Conservation (phyloP, 2,888 invertebrate species). For the Drosophila histrio region DNA sequence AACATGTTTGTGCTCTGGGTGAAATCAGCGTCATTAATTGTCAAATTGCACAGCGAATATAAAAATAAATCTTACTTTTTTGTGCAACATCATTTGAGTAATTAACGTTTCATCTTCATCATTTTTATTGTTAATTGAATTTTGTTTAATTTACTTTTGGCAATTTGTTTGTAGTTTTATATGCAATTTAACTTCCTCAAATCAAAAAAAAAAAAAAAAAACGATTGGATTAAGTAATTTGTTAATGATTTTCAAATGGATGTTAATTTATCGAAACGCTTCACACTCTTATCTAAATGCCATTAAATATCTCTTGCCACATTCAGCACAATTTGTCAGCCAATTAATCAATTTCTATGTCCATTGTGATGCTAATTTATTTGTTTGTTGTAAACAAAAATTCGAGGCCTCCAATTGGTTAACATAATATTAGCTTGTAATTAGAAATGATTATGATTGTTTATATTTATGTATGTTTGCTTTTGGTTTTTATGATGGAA, state of each 20-base stretch:
- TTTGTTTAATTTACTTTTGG: conserved; percentile 31
- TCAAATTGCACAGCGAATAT: conserved; percentile 48
- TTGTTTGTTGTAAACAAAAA: conserved; percentile 2
- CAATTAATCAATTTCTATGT: conserved; percentile 37
- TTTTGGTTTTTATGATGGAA: conserved; percentile 7
- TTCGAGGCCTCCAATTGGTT: background rate
- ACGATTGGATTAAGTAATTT: conserved; percentile 41
- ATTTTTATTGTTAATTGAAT: conserved; percentile 29
- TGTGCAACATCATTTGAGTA: conserved; percentile 74
- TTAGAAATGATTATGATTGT: conserved; percentile 10
- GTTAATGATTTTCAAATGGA: conserved; percentile 30
- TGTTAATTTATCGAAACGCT: conserved; percentile 46
- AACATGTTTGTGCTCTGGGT: conserved; percentile 53
- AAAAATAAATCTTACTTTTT: conserved; percentile 32
- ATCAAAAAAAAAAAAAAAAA: conserved; percentile 21
- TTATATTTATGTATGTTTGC: conserved; percentile 1
- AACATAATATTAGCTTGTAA: conserved; percentile 18
- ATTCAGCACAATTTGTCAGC: conserved; percentile 53
- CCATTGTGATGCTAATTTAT: conserved; percentile 45
- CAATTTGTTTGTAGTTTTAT: conserved; percentile 26
- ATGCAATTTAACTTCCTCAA: conserved; percentile 68
- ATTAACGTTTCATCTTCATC: conserved; percentile 50
- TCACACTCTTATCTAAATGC: conserved; percentile 45
- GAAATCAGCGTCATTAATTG: conserved; percentile 75
- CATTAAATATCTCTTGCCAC: conserved; percentile 36